A percentile compares a stretch with the other conserved stretches of the same genome.
phyloP scores from a whole-genome alignment of 2,797 vertebrate genomes.

The Crax fasciolata region DNA sequence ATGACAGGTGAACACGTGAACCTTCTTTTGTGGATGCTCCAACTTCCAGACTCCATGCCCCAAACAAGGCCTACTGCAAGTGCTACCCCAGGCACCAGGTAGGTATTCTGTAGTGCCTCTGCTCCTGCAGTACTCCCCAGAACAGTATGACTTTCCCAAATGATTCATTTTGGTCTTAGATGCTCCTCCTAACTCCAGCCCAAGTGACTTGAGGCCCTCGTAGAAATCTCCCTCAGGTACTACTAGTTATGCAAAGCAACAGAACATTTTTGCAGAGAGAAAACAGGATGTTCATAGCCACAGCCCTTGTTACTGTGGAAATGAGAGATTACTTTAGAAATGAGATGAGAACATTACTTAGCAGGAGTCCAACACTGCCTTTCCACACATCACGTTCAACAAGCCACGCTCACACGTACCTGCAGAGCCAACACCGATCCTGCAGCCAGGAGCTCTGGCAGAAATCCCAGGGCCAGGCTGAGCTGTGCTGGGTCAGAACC shows the following conservation, averaged over 20 bases:
- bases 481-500: neutral
- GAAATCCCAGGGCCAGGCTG: neutral
- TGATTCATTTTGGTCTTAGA: fast-evolving
- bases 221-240: neutral
- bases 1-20: neutral
- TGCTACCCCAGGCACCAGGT: neutral
- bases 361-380: neutral
- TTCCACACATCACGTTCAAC: neutral
- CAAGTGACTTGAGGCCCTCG: neutral
- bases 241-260: neutral
- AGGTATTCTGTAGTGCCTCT: neutral
- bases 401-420: neutral
- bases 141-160: neutral
- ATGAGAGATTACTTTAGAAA: neutral
- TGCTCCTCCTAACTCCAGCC: neutral
- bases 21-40: neutral
- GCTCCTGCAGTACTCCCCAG: fast-evolving
- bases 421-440: fast-evolving
- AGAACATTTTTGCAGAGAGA: neutral
- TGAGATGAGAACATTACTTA: fast-evolving
- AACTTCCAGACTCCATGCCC: neutral
- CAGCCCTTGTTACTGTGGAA: neutral
- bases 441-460: neutral
- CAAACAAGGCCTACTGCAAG: neutral
- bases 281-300: neutral